Evolutionary conservation across 2,888 invertebrate genomes (phyloP), one percentile per base, ranked within the genome.

Genomic region (Leucania comma): DNA sequence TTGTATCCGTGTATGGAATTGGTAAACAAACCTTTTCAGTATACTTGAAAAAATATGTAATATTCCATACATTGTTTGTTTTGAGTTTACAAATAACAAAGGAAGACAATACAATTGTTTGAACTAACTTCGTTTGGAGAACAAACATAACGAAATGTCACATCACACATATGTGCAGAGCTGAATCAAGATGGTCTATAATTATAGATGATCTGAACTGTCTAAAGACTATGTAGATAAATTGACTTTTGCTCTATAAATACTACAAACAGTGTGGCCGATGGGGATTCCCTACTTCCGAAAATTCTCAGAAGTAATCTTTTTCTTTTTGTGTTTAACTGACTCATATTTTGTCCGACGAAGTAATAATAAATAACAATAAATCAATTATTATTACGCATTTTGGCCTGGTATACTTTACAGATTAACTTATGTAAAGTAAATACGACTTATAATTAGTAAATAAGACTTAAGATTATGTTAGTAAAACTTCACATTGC

Each of bases 41-140:
- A 26, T 17, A 35, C 64, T 61, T 32, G 20, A 75, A 76, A 61
- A 62, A 61, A 68, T 50, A 57, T 42, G 10, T 58, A 54, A 69
- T 58, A 78, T 78, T 46, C 22, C 9, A 26, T 50, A 42, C 42
- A 32, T 38, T 63, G 48, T 68, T 77, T 63, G 38, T 51, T 63
- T 50, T 29, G 48, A 63, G 29, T 78, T 29, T 51, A 54, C 8
- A 17, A 66, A 70, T 58, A 81, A 81, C 62, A 66, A 70, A 75
- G 29, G 26, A 46, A 63, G 54, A 50, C 29, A 57, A 56, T 50
- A 62, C 17, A 59, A 74, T 57, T 79, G 57, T 65, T 74, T 53
- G 61, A 48, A 62, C 26, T 46, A 17, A 54, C 38, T 22, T 80
- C 75, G 75, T 75, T 76, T 80, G 22, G 20, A 14, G 57, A 66